Conservation (phyloP, 1,140 invertebrate genomes). For the Micrasema minimum region DNA sequence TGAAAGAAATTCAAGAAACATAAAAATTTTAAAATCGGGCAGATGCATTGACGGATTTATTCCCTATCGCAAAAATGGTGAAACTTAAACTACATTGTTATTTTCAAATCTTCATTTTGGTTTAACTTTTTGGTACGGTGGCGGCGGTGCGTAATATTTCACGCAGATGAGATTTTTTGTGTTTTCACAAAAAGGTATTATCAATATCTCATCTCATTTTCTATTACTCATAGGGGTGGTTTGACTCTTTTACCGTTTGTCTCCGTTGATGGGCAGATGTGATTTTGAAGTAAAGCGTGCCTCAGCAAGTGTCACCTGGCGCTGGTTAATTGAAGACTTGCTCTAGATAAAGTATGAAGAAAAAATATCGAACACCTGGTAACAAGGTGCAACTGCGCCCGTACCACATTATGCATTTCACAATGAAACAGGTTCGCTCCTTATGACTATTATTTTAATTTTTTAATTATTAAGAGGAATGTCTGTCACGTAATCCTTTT, state of each 20-base stretch:
- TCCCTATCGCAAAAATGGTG: no score
- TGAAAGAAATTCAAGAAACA: background rate
- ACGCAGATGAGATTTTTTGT: conserved; percentile 7
- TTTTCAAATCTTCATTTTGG: no score
- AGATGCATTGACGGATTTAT: no score
- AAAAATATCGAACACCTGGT: conserved; percentile 18
- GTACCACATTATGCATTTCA: background rate
- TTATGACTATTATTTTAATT: background rate
- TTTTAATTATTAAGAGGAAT: no score
- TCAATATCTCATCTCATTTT: background rate
- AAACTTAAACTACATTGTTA: no score
- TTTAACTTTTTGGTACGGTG: no score
- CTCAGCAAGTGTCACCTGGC: conserved; percentile 47
- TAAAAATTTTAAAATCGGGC: background rate
- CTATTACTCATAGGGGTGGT: background rate
- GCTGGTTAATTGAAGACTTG: conserved; percentile 51
- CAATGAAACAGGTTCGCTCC: conserved; percentile 8
- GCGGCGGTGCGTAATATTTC: background rate
- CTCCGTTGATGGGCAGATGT: conserved; percentile 19
- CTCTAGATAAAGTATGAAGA: conserved; percentile 20
- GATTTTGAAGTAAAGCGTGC: conserved; percentile 40
- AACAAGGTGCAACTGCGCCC: conserved; percentile 7
- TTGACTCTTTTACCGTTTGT: background rate
- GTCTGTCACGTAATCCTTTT: no score
- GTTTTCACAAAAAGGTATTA: background rate